Percentiles rank a stretch among this genome's conserved stretches.
Evolutionary conservation across 2,888 invertebrate species (phyloP).

Genomic region (Ichneumoninae sp.): DNA sequence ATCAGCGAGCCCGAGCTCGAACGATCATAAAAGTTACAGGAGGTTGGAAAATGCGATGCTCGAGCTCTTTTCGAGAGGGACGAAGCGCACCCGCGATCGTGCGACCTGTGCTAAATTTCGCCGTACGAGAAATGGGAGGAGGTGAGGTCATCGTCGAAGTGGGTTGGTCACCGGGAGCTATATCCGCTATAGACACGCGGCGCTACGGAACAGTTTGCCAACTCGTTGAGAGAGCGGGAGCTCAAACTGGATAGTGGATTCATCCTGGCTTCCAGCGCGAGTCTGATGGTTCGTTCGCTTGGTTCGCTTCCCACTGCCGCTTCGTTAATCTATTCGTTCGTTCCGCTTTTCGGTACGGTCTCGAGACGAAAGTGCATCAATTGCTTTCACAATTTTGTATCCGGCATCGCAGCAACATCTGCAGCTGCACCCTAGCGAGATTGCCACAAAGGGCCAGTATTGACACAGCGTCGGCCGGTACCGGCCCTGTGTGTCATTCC

Average conservation of each 20-base stretch:
- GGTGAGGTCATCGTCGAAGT: constrained; percentile 63
- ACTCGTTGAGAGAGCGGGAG: constrained; percentile 80
- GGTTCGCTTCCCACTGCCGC: constrained; percentile 69
- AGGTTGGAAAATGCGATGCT: constrained; percentile 74
- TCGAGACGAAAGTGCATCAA: constrained; percentile 71
- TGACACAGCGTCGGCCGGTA: not conserved
- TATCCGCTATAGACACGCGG: constrained; percentile 63
- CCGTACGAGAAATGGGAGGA: constrained; percentile 56
- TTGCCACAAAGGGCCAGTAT: not conserved
- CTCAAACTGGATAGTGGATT: constrained; percentile 75
- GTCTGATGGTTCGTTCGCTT: constrained; percentile 51
- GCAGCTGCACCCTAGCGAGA: not conserved
- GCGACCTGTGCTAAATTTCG: constrained; percentile 54
- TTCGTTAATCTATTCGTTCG: constrained; percentile 62
- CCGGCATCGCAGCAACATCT: constrained; percentile 67
- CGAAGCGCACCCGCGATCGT: constrained; percentile 37
- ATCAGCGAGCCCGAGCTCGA: constrained; percentile 36
- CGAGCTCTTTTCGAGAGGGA: constrained; percentile 74
- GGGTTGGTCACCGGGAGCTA: constrained; percentile 69
- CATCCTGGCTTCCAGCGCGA: constrained; percentile 47
- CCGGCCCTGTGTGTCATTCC: not conserved
- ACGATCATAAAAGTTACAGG: constrained; percentile 80
- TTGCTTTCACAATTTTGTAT: constrained; percentile 76
- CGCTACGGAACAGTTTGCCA: constrained; percentile 79
- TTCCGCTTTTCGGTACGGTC: constrained; percentile 58